Conservation (phyloP, 2,113 vertebrate genomes). For the Sterrhoptilus dennistouni region DNA sequence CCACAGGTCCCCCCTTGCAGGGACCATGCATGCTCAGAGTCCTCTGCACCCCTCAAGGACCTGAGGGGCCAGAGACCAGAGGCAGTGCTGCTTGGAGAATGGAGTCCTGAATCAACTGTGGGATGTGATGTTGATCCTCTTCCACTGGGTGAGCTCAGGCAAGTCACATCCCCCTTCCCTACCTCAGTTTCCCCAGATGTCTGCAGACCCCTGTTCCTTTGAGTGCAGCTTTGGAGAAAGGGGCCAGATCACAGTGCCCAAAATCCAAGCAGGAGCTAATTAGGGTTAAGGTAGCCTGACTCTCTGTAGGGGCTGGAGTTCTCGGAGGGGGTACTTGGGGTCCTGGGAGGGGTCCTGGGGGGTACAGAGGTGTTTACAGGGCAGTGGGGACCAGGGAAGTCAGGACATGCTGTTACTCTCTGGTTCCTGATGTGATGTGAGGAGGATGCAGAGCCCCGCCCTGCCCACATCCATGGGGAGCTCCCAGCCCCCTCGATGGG, state of each 20-base stretch:
- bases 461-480: neutral
- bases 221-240: rapidly evolving
- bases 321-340: neutral
- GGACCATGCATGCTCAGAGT: rapidly evolving
- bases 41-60: too few species aligned
- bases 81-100: neutral
- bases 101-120: neutral
- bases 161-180: neutral
- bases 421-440: neutral
- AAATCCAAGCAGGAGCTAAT: neutral
- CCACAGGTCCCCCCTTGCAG: rapidly evolving
- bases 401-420: neutral
- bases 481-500: neutral
- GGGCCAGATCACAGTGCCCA: neutral
- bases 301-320: neutral
- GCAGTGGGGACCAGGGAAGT: neutral
- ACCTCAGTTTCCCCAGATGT: neutral
- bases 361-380: neutral
- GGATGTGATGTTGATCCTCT: neutral
- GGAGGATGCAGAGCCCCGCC: neutral
- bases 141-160: neutral
- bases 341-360: neutral
- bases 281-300: neutral
- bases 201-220: neutral
- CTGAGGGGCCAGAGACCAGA: neutral